Percentiles rank a stretch among this genome's conserved stretches.
These are phyloP conservation scores for Synergus laeviventris DNA, from an alignment of 2,888 invertebrate genomes.

Conservation along the genomic window DNA sequence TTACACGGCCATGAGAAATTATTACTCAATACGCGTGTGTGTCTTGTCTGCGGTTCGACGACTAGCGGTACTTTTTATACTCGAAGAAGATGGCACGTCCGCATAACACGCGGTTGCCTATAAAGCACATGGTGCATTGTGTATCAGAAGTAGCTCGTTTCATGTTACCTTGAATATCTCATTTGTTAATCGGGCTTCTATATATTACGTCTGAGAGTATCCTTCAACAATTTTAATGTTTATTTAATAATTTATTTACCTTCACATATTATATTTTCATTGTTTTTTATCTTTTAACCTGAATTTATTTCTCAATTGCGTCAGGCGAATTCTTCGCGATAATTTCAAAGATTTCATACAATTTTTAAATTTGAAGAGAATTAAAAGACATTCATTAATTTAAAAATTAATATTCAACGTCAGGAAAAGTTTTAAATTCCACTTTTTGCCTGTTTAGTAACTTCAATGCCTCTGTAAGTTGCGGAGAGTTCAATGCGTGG, in stretches of 20 bases:
- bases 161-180: slow-evolving; percentile 12
- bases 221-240: not conserved
- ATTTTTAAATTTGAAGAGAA: too few relatives aligned
- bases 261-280: not conserved
- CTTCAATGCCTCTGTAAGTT: too few relatives aligned
- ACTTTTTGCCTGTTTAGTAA: too few relatives aligned
- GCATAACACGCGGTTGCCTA: slow-evolving; percentile 39
- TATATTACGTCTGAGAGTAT: not conserved
- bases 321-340: too few relatives aligned
- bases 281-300: not conserved
- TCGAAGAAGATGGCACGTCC: slow-evolving; percentile 39
- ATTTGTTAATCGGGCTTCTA: slow-evolving; percentile 3
- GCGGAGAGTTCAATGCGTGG: too few relatives aligned
- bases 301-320: not conserved
- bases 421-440: too few relatives aligned
- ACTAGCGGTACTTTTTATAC: slow-evolving; percentile 40
- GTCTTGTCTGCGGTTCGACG: slow-evolving; percentile 37
- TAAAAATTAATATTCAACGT: too few relatives aligned
- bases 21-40: slow-evolving; percentile 38
- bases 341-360: too few relatives aligned
- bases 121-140: slow-evolving; percentile 30
- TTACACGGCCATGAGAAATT: slow-evolving; percentile 35
- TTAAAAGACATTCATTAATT: too few relatives aligned
- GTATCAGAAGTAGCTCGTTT: slow-evolving; percentile 31
- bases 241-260: too few relatives aligned